A percentile compares a stretch with the other conserved stretches of the same genome.
These are phyloP conservation scores for Mungos mungo DNA, from an alignment of 2,113 vertebrate genomes.

Conservation along the genomic window DNA sequence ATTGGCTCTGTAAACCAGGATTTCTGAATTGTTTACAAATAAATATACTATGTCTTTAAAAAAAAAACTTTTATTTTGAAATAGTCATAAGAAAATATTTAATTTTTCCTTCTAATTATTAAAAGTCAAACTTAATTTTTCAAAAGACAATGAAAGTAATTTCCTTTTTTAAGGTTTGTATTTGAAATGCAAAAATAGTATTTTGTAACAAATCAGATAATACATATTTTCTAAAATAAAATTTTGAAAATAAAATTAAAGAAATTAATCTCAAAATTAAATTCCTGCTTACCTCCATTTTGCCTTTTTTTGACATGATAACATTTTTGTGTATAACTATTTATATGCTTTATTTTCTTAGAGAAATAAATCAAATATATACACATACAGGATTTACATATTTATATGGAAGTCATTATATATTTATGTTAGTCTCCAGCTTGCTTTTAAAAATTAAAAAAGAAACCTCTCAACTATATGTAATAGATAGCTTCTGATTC, in stretches of 20 bases:
- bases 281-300: not conserved
- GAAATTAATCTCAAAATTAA: not conserved
- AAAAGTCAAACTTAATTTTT: slow-evolving; percentile 21
- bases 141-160: not conserved
- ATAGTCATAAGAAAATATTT: not conserved
- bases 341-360: slow-evolving; percentile 10
- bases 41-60: not conserved
- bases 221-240: not conserved
- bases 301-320: not conserved
- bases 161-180: not conserved
- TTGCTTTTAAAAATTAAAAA: not conserved
- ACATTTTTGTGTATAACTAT: not conserved
- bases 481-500: not conserved
- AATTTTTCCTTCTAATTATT: not conserved
- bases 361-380: not conserved
- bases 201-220: not conserved
- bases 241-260: not conserved
- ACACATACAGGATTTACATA: not conserved
- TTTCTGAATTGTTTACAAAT: not conserved
- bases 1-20: not conserved
- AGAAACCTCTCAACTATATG: not conserved
- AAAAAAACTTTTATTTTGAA: not conserved
- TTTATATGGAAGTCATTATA: not conserved
- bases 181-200: slow-evolving; percentile 35
- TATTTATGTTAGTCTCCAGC: not conserved